Evolutionary conservation across 92 coral and sea anemone genomes (phyloP).

Genomic region (Actinostola sp.): DNA sequence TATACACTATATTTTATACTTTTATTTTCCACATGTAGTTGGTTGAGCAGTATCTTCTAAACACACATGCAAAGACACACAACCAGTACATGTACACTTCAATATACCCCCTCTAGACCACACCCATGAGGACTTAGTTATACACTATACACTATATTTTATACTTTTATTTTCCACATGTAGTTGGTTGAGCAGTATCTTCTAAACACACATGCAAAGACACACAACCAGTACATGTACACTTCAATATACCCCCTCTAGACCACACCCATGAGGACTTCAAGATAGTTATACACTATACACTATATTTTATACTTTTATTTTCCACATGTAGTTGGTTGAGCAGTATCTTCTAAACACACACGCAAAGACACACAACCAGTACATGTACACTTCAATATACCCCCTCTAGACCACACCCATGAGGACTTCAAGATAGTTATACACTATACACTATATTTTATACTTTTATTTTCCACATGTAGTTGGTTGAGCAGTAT

Average conservation of each 20-base stretch:
- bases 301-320: background rate
- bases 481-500: constrained; percentile 82
- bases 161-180: background rate
- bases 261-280: no score
- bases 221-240: constrained; percentile 85
- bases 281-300: no score
- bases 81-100: no score
- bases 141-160: no score
- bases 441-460: no score
- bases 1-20: no score
- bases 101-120: no score
- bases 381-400: no score
- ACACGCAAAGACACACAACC: constrained; percentile 86
- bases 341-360: constrained; percentile 76
- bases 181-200: constrained; percentile 84
- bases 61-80: constrained; percentile 88
- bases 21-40: constrained; percentile 46
- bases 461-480: background rate
- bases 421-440: no score
- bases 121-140: no score
- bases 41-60: constrained; percentile 74
- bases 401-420: no score
- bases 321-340: constrained; percentile 66
- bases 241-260: no score
- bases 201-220: constrained; percentile 79